These are phyloP conservation scores for Glaucopsyche alexis DNA, from an alignment of 2,888 invertebrate genomes.

Conservation along the genomic window DNA sequence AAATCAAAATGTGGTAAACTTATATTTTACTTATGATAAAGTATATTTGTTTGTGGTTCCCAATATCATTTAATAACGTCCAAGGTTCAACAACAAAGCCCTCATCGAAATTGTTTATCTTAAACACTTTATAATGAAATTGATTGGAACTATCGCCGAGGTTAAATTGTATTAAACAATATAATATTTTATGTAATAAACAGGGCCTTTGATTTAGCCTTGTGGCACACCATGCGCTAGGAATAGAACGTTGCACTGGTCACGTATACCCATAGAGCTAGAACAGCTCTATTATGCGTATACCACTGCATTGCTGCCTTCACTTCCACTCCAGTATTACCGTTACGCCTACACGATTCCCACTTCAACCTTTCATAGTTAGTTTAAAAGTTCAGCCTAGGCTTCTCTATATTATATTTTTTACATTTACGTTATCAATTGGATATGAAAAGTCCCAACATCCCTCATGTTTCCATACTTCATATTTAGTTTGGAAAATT, in stretches of 20 bases:
- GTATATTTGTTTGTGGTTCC: not conserved
- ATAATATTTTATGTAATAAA: conserved; percentile 29
- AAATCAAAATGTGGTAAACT: not conserved
- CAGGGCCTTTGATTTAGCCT: conserved; percentile 35
- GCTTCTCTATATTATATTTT: not conserved
- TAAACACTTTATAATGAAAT: not conserved
- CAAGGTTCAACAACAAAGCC: not conserved
- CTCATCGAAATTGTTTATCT: not conserved
- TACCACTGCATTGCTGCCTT: conserved; percentile 37
- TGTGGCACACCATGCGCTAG: conserved; percentile 34
- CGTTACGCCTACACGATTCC: conserved; percentile 14
- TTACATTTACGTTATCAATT: not conserved
- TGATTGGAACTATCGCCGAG: not conserved
- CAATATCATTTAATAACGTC: not conserved
- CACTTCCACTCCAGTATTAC: not conserved
- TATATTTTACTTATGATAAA: not conserved
- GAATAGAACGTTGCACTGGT: conserved; percentile 41
- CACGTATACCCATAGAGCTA: conserved; percentile 48
- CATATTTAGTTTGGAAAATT: not conserved
- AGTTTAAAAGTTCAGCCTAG: not conserved
- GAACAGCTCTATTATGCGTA: too few species aligned
- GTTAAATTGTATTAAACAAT: not conserved
- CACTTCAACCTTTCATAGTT: not conserved
- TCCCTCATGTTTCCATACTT: not conserved
- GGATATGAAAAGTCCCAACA: not conserved